Evolutionary conservation across 1,140 invertebrate species (phyloP), one percentile per base, ranked within the genome.

Genomic region (Eubasilissa regina): DNA sequence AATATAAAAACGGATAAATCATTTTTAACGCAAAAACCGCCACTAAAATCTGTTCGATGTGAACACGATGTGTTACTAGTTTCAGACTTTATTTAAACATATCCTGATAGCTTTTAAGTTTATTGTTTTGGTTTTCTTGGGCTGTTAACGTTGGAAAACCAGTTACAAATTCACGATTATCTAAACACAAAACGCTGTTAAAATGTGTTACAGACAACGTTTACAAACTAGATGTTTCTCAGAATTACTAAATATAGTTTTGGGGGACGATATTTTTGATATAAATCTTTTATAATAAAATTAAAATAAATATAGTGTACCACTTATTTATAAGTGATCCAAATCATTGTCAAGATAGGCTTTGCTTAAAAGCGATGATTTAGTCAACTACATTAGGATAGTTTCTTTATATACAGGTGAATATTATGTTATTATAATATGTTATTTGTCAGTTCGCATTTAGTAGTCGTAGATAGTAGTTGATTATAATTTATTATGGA

Each of bases 161-260:
- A 58, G 55, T 58, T 58, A 35, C 21, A 58, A 19, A 58, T 58
- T 12, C 55, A 15, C 55, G 10, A 10, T 21, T 6, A 13, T 58
- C 9, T 58, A 58, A 19, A 58, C 55, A 58, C 9, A 58, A 58
- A 10, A 15, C 17, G 10, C 7, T 58, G 21, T 3, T 10, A n/a
- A 11, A 58, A 17, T 58, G 17, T 58, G 55, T 58, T 58, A 58
- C 17, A 58, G 55, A 13, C 55, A 19, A 21, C 55, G 55, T 15
- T 58, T 10, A 19, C 17, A 58, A 58, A 10, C 17, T 13, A 21
- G 55, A 58, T 21, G 4, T 58, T 58, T 58, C 15, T 8, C 11
- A 58, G 21, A 21, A 58, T 58, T 8, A 11, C 17, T 19, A 8
- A 0, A 8, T 8, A 6, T 35, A 6, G 1, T 35, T 35, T 35